Percentiles rank a stretch among this genome's conserved stretches.
These are phyloP conservation scores for Drosophila acutilabella DNA, from an alignment of 2,888 invertebrate genomes.

Conservation along the genomic window DNA sequence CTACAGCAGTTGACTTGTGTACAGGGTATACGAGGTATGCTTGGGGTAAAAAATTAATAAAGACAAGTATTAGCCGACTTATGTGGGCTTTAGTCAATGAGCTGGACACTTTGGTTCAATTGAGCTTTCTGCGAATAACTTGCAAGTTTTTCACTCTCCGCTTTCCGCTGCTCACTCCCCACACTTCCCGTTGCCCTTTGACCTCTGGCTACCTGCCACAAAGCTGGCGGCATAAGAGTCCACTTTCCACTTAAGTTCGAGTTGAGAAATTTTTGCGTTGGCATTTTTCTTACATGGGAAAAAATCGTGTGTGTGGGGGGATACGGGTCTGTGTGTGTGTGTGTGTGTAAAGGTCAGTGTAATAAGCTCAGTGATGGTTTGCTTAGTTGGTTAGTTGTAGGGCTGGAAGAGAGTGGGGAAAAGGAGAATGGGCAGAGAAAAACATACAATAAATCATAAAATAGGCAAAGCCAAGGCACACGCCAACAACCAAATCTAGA, in stretches of 20 bases:
- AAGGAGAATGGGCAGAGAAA: slow-evolving; percentile 31
- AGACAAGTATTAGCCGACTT: slow-evolving; percentile 43
- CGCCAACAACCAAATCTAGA: slow-evolving; percentile 23
- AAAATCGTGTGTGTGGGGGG: neutral
- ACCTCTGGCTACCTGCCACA: neutral
- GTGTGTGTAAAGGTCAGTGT: slow-evolving; percentile 65
- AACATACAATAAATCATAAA: slow-evolving; percentile 78
- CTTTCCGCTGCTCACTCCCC: neutral
- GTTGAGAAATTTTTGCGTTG: slow-evolving; percentile 39
- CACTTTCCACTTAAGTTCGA: slow-evolving; percentile 27
- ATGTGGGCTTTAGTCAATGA: slow-evolving; percentile 49
- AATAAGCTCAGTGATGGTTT: slow-evolving; percentile 59
- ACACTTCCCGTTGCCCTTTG: neutral
- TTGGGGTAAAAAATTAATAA: slow-evolving; percentile 42
- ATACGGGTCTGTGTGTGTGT: neutral
- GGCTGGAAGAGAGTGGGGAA: slow-evolving; percentile 2
- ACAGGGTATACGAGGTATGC: slow-evolving; percentile 3
- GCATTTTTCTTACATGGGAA: slow-evolving; percentile 27
- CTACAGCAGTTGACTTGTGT: neutral
- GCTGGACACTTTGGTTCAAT: slow-evolving; percentile 45
- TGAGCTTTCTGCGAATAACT: slow-evolving; percentile 4
- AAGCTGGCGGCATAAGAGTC: slow-evolving; percentile 7
- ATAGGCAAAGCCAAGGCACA: slow-evolving; percentile 65
- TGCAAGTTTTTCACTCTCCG: neutral
- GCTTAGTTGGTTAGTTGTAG: slow-evolving; percentile 43